Percentiles rank a stretch among this genome's conserved stretches.
phyloP scores from a whole-genome alignment of 2,888 invertebrate genomes.

The Lasioglossum marginatum region DNA sequence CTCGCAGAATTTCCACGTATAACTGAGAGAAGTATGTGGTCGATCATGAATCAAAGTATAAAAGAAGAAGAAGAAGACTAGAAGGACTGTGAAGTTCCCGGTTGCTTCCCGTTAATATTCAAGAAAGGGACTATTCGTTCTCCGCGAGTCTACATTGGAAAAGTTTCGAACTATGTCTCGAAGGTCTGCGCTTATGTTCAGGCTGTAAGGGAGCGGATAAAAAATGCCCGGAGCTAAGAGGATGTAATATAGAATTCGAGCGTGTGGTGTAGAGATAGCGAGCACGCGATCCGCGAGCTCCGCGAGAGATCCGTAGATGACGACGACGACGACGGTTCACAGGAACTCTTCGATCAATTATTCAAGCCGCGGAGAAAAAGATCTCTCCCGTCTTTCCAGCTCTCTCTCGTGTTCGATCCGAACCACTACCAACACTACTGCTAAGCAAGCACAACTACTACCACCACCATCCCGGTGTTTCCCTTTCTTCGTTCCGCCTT shows the following conservation, averaged over 20 bases:
- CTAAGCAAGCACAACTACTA: background rate
- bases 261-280: background rate
- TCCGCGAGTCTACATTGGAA: background rate
- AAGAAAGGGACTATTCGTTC: background rate
- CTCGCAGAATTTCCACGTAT: background rate
- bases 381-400: background rate
- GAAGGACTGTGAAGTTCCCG: background rate
- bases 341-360: conserved; percentile 56
- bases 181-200: background rate
- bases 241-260: conserved; percentile 13
- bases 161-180: background rate
- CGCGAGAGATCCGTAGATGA: background rate
- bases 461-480: background rate
- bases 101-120: background rate
- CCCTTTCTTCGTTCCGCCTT: conserved; percentile 11
- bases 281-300: conserved; percentile 1
- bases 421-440: background rate
- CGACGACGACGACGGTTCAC: conserved; percentile 1
- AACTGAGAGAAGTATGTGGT: background rate
- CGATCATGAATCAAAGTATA: background rate
- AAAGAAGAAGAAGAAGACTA: background rate
- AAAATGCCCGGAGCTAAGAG: background rate
- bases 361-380: conserved; percentile 37
- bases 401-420: conserved; percentile 27
- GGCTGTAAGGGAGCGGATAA: background rate